These are phyloP conservation scores for Margarornis squamiger DNA, from an alignment of 2,797 vertebrate genomes.

Conservation along the genomic window DNA sequence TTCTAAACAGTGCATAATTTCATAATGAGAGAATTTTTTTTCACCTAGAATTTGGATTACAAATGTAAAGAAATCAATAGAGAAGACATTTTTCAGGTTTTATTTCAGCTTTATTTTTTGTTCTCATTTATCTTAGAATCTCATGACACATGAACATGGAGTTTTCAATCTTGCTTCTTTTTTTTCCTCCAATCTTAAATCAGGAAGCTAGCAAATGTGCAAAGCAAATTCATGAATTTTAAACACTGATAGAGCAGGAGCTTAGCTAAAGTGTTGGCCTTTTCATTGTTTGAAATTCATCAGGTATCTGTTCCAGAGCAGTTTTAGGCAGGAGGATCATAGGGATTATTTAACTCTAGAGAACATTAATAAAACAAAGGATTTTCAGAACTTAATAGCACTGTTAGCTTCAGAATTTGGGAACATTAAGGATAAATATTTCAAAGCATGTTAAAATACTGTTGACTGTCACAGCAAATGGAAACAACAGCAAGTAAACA, in stretches of 20 bases:
- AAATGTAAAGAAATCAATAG: not conserved
- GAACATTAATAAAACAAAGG: conserved; percentile 32
- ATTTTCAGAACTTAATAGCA: not conserved
- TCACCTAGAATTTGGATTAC: not conserved
- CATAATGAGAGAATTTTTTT: not conserved
- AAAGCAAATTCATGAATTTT: conserved; percentile 45
- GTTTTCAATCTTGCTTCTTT: not conserved
- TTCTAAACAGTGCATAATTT: not conserved
- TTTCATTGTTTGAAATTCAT: conserved; percentile 56
- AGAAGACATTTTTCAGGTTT: not conserved
- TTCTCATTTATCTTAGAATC: not conserved
- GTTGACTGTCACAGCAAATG: not conserved
- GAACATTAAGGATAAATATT: not conserved
- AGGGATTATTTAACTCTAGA: conserved; percentile 17
- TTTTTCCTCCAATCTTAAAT: not conserved
- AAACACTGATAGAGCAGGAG: not conserved
- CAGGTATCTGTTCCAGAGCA: conserved; percentile 21
- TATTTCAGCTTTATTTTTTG: not conserved
- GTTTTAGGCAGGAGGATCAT: not conserved
- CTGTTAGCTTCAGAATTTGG: not conserved
- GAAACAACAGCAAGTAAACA: conserved; percentile 2
- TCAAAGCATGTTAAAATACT: not conserved
- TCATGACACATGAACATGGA: not conserved
- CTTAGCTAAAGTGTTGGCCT: conserved; percentile 22
- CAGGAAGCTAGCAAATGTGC: not conserved